These are phyloP conservation scores for Phyllostomus hastatus DNA, from an alignment of 2,113 vertebrate species.

Conservation along the genomic window DNA sequence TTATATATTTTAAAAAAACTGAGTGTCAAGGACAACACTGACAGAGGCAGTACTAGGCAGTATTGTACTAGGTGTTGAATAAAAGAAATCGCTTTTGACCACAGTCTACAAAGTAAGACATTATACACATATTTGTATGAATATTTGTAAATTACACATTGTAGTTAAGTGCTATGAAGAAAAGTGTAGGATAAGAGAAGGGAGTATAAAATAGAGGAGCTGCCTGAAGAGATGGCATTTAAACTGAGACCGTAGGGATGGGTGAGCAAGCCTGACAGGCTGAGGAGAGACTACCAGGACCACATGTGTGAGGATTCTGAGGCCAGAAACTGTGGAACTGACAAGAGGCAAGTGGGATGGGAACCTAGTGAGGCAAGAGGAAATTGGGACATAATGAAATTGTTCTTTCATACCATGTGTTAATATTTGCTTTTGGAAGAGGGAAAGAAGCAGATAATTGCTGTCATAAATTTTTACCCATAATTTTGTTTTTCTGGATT, in stretches of 20 bases:
- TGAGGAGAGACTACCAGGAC: not conserved
- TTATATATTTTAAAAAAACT: not conserved
- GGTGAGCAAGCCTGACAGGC: not conserved
- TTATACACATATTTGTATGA: not conserved
- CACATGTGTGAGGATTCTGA: not conserved
- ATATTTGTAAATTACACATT: not conserved
- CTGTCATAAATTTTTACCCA: not conserved
- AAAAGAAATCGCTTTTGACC: not conserved
- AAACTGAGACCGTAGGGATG: not conserved
- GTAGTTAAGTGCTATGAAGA: not conserved
- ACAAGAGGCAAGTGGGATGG: not conserved
- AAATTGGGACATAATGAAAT: not conserved
- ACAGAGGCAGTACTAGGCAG: not conserved
- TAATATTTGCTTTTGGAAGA: not conserved
- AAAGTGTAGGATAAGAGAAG: not conserved
- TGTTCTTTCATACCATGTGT: not conserved
- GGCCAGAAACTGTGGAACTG: not conserved
- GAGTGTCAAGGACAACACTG: not conserved
- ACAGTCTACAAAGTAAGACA: not conserved
- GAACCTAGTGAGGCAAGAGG: not conserved
- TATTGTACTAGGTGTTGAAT: not conserved
- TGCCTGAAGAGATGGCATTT: not conserved
- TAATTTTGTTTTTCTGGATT: not conserved
- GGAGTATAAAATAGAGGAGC: not conserved
- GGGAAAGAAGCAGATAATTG: not conserved